phyloP scores from a whole-genome alignment of 2,113 vertebrate genomes.

The Diadophis punctatus region DNA sequence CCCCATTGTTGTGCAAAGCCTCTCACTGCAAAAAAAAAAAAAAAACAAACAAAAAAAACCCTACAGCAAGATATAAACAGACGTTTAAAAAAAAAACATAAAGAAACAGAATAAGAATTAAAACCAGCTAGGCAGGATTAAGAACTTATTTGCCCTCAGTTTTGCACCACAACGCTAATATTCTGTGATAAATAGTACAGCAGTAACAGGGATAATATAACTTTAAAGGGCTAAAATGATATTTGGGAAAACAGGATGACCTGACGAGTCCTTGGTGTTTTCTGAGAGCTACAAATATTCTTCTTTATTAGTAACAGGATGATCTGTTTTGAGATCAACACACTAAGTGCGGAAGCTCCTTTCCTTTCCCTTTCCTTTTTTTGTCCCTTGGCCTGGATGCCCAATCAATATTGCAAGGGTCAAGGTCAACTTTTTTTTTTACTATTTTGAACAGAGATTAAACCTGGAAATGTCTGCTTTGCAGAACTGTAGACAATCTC shows the following conservation, averaged over 20 bases:
- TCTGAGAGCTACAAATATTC: too few relatives aligned
- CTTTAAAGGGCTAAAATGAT: neutral
- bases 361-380: constrained; percentile 1
- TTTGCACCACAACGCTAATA: neutral
- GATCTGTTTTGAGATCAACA: neutral
- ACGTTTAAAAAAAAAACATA: neutral
- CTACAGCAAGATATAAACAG: neutral
- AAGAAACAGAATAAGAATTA: neutral
- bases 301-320: too few relatives aligned
- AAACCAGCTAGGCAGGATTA: neutral
- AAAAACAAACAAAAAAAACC: too few relatives aligned
- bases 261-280: too few relatives aligned
- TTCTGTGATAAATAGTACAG: neutral
- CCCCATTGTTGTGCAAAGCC: neutral
- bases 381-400: neutral
- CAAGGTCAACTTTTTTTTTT: neutral
- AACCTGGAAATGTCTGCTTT: neutral
- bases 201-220: neutral
- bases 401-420: neutral
- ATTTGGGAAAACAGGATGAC: neutral
- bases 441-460: neutral
- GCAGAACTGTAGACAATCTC: neutral
- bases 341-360: neutral
- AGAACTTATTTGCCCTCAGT: neutral
- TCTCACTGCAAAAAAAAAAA: neutral